A percentile compares a stretch with the other conserved stretches of the same genome.
These are phyloP conservation scores for Merodon equestris DNA, from an alignment of 2,888 invertebrate species.

Conservation along the genomic window DNA sequence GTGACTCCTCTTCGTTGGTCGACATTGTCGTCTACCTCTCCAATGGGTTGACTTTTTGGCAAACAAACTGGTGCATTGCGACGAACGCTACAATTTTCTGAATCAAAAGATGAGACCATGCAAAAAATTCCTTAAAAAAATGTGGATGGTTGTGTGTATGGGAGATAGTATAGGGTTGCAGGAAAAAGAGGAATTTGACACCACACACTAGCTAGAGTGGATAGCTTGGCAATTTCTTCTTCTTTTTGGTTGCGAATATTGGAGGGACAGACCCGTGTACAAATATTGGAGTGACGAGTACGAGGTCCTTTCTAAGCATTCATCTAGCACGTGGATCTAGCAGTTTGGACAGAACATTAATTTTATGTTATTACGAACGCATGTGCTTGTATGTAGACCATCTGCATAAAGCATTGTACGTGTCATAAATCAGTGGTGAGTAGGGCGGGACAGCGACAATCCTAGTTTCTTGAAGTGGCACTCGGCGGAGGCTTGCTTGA, in stretches of 20 bases:
- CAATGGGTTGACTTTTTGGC: slow-evolving; percentile 63
- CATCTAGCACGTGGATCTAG: slow-evolving; percentile 33
- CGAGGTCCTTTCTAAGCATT: slow-evolving; percentile 8
- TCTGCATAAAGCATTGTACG: slow-evolving; percentile 5
- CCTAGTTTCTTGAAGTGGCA: too few species aligned
- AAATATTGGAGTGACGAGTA: too few species aligned
- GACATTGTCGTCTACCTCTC: background rate
- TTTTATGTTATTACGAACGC: slow-evolving; percentile 27
- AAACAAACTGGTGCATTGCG: slow-evolving; percentile 68
- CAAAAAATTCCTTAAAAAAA: slow-evolving; percentile 1
- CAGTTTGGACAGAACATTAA: slow-evolving; percentile 38
- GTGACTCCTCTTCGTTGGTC: slow-evolving; percentile 3
- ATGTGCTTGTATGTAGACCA: background rate
- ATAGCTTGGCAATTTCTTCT: slow-evolving; percentile 28
- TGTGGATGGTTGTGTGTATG: slow-evolving; percentile 6
- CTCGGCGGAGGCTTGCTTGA: too few species aligned
- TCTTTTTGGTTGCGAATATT: too few species aligned
- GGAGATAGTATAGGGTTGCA: slow-evolving; percentile 29
- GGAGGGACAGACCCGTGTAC: too few species aligned
- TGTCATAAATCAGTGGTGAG: background rate
- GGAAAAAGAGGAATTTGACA: slow-evolving; percentile 52
- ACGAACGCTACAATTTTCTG: slow-evolving; percentile 67
- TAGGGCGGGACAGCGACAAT: too few species aligned
- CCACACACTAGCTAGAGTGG: slow-evolving; percentile 50
- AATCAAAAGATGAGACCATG: slow-evolving; percentile 58